Base-by-base conservation (phyloP, 1,140 invertebrate species). In the Caerostris darwini region DNA sequence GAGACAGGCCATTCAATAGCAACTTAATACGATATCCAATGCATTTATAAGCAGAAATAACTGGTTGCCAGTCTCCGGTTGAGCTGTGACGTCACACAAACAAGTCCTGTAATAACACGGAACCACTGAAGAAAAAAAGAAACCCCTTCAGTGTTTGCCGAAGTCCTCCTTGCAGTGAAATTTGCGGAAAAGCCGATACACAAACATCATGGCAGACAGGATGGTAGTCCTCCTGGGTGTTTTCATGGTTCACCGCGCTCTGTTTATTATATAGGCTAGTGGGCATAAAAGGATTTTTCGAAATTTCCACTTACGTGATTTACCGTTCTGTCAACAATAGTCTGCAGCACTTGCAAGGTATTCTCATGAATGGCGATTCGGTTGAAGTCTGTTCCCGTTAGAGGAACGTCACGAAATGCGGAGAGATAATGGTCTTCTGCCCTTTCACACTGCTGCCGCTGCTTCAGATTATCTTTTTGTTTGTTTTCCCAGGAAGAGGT, bases 191-290 rank as follows among this genome's bases (percentile, higher is more conserved):
- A 85, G 53, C 54, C n/a, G 61, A 53, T 64, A 61, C 57, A 61
- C 19, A 61, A 64, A 64, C 59, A 6, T 17, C 7, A 19, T 5
- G 8, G 57, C 3, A 61, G 57, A 53, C 59, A 50, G 19, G 34
- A 87, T 61, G 34, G 12, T 61, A 87, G 61, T 50, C 58, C 57
- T 61, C 57, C 12, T 34, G 59, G 17, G 8, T 87, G 57, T 64
- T 64, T 61, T 87, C 57, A 87, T 19, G 85, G 85, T 87, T 64
- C 85, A 87, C 34, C 59, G 85, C 85, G 85, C 85, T 87, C 85
- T 87, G 85, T 59, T 87, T 61, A 54, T n/a, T 14, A 87, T 87
- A 34, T 87, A 87, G 85, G 85, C 59, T 19, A 87, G 59, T 87
- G 85, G 85, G 85, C 50, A 87, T 61, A 87, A 87, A 87, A 12